Evolutionary conservation across 2,113 vertebrate genomes (phyloP).

Genomic region (Etheostoma spectabile): DNA sequence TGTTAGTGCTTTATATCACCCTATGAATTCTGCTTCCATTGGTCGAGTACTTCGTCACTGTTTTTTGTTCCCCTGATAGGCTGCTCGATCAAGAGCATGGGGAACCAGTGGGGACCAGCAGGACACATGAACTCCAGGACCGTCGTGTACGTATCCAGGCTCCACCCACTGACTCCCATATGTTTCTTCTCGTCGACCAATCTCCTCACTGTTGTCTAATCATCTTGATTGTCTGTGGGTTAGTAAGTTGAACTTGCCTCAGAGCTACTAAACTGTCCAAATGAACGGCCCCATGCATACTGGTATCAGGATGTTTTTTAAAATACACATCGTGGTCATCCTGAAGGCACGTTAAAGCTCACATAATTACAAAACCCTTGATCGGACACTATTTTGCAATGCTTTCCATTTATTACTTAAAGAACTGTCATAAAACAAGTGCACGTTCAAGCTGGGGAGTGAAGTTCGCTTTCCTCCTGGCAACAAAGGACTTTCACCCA

Average conservation of each 20-base stretch:
- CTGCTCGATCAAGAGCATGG: slow-evolving; percentile 94
- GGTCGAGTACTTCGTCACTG: not conserved
- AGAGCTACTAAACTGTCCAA: not conserved
- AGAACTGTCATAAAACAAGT: too few relatives aligned
- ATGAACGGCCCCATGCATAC: too few relatives aligned
- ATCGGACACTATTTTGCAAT: too few relatives aligned
- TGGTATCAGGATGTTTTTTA: not conserved
- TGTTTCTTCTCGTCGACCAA: not conserved
- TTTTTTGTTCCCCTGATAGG: slow-evolving; percentile 74
- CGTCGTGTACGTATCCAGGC: slow-evolving; percentile 94
- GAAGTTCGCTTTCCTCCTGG: too few relatives aligned
- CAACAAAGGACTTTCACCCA: too few relatives aligned
- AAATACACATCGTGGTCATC: not conserved
- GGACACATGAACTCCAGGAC: slow-evolving; percentile 94
- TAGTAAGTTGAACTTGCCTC: not conserved
- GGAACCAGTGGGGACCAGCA: slow-evolving; percentile 95
- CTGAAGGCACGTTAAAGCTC: not conserved
- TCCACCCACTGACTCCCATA: not conserved
- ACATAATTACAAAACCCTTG: not conserved
- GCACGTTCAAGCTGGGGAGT: too few relatives aligned
- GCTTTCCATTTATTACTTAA: too few relatives aligned
- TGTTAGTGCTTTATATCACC: not conserved
- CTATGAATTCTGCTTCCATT: not conserved
- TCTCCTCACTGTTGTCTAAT: not conserved
- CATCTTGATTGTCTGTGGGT: not conserved